Evolutionary conservation across 2,888 invertebrate species (phyloP), one percentile per base, ranked within the genome.

Genomic region (Ecdyonurus torrentis): DNA sequence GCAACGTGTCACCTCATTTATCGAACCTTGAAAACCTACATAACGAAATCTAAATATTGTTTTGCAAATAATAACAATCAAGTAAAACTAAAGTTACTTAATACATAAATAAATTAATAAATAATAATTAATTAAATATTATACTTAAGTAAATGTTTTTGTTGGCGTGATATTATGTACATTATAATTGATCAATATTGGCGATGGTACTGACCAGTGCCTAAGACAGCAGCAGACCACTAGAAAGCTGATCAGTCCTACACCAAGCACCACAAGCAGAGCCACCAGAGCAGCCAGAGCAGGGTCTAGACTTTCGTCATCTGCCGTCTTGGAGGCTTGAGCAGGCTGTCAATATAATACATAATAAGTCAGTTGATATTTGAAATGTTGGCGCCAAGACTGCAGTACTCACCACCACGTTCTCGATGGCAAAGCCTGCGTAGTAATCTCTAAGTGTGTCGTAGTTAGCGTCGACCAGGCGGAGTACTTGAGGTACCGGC

Each of bases 181-280:
- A n/a, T n/a, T n/a, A n/a, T n/a, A n/a, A n/a, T n/a, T n/a, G n/a
- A n/a, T n/a, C n/a, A n/a, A n/a, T n/a, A n/a, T n/a, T n/a, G n/a
- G n/a, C n/a, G n/a, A n/a, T 37, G 37, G 15, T 15, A 15, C 37
- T 37, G 7, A 85, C 89, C 91, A 91, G 71, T 91, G 89, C 69
- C 89, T 86, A 19, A 92, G 79, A 70, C 92, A 93, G 68, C 91
- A 92, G 73, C 92, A 92, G 2, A 91, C 86, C 7, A 91, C 87
- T 63, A 89, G 81, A 68, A 92, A 90, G 0, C 91, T 90, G 63
- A 91, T 85, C 59, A 90, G 86, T 2, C 92, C 92, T 23, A 92
- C 89, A 70, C 91, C 84, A 0, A 92, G 78, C 2, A 91, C 90
- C 61, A 93, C 88, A 15, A 91, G 78, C 1, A 93, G 76, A 1